Percentiles rank a stretch among this genome's conserved stretches.
These are phyloP conservation scores for Bolinopsis microptera DNA, from an alignment of 37 sponge, comb jelly and placozoan species.

Conservation along the genomic window DNA sequence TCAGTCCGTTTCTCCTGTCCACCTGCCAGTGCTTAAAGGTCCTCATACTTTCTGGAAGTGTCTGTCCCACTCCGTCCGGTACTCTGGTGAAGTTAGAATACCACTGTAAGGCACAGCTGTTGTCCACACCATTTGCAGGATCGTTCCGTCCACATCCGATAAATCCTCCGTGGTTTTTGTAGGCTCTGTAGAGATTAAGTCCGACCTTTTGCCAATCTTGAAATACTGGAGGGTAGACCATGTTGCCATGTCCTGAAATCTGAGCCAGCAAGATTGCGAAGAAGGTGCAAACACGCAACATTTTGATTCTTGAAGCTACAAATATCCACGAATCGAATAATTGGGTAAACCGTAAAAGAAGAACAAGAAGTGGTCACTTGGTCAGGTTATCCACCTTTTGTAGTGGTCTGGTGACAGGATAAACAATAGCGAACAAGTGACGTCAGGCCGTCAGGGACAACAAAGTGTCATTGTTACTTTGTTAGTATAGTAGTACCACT, in stretches of 20 bases:
- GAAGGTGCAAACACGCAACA: not conserved
- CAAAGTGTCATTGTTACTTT: too few species aligned
- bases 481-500: too few species aligned
- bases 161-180: constrained; percentile 13
- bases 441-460: too few species aligned
- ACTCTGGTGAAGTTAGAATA: constrained; percentile 18
- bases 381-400: too few species aligned
- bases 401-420: too few species aligned
- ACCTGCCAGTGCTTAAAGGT: not conserved
- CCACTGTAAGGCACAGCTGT: constrained; percentile 49
- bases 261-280: not conserved
- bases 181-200: not conserved
- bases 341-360: too few species aligned
- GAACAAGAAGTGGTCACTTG: too few species aligned
- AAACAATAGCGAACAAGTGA: too few species aligned
- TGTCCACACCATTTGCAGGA: not conserved
- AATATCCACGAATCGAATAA: too few species aligned
- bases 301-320: too few species aligned
- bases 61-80: not conserved
- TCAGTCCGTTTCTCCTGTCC: not conserved
- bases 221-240: constrained; percentile 30
- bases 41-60: not conserved
- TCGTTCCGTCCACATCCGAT: constrained; percentile 38
- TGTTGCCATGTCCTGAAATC: constrained; percentile 4
- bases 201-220: not conserved